Conservation (phyloP, 2,113 vertebrate species). For the Saguinus imperator region DNA sequence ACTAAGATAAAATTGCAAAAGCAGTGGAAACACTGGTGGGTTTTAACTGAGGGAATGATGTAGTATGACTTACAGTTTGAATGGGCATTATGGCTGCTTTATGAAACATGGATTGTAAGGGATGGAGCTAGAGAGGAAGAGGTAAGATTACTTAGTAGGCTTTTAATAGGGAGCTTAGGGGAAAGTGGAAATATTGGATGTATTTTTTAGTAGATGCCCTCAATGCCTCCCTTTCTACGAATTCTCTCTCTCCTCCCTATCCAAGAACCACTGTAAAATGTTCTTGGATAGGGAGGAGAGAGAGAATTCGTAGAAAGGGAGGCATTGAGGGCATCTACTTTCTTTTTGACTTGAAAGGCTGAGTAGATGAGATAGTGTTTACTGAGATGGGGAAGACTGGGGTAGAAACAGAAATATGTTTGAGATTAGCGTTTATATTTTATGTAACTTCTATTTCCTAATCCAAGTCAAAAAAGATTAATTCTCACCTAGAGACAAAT, state of each 20-base stretch:
- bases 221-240: not conserved
- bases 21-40: not conserved
- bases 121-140: not conserved
- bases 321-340: not conserved
- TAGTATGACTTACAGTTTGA: not conserved
- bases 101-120: not conserved
- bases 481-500: not conserved
- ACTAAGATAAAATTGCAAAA: not conserved
- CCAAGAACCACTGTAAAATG: not conserved
- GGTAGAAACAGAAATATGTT: not conserved
- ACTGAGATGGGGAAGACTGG: not conserved
- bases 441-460: slow-evolving; percentile 8
- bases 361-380: not conserved
- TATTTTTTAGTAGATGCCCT: not conserved
- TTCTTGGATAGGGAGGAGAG: not conserved
- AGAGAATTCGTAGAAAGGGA: not conserved
- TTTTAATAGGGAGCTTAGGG: not conserved
- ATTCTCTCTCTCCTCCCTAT: not conserved
- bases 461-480: slow-evolving; percentile 19
- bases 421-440: not conserved
- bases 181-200: not conserved
- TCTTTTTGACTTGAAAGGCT: not conserved
- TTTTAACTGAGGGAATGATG: not conserved
- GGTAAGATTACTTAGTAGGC: not conserved
- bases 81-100: not conserved